Evolutionary conservation across 2,888 invertebrate genomes (phyloP).

Genomic region (Hartigia nigra): DNA sequence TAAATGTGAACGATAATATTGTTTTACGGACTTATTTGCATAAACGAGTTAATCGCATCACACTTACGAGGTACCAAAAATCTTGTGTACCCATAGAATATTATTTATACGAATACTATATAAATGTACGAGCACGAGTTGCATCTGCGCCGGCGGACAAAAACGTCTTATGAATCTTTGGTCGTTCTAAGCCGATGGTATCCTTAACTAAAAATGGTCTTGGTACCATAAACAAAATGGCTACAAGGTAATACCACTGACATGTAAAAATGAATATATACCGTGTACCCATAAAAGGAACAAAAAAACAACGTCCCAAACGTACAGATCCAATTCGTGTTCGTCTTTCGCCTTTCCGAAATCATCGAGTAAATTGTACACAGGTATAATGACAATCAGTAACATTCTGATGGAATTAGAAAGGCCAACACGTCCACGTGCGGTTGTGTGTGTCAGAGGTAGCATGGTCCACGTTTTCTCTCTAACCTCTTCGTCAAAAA

Average conservation of each 20-base stretch:
- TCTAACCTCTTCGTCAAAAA: conserved; percentile 29
- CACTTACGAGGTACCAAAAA: conserved; percentile 13
- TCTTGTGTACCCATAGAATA: background rate
- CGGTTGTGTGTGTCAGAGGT: background rate
- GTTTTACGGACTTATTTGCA: background rate
- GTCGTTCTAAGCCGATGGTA: background rate
- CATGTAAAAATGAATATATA: background rate
- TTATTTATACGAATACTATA: conserved; percentile 10
- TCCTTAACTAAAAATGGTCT: background rate
- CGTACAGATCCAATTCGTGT: background rate
- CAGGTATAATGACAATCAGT: background rate
- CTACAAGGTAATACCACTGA: background rate
- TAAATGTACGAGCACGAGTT: conserved; percentile 1
- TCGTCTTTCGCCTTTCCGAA: background rate
- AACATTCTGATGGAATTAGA: background rate
- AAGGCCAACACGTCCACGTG: conserved; percentile 7
- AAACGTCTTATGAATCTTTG: background rate
- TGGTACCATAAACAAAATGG: background rate
- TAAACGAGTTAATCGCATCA: conserved; percentile 4
- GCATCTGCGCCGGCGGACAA: background rate
- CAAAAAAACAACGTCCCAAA: background rate
- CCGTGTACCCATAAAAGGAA: background rate
- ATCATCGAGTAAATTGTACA: background rate
- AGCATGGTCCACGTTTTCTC: conserved; percentile 11
- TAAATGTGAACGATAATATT: background rate